Base-by-base conservation (phyloP, 2,113 vertebrate genomes). In the Corythornis vintsioides region DNA sequence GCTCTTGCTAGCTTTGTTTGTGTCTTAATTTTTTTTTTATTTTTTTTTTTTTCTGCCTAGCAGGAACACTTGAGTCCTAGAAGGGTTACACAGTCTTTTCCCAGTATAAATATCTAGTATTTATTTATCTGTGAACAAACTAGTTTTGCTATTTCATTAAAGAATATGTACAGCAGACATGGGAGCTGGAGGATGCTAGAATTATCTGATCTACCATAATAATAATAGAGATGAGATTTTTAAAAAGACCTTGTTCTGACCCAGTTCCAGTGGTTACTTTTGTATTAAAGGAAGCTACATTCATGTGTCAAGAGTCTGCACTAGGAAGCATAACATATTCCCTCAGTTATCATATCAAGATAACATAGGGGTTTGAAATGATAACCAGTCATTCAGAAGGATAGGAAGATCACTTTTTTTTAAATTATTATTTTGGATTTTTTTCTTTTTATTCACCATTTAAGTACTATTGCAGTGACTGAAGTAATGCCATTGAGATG, bases 1-100 rank as follows among this genome's bases (percentile, higher is more conserved):
- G 77, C 15, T 76, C 50, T 92, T 93, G 18, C 59, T 87, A 80
- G 84, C 65, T 96, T 91, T 87, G 92, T 28, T 52, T 66, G 33
- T 42, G 21, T 82, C 35, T 69, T 84, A 74, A 72, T 67, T 10
- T 13, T 33, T 13, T 33, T 47, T 28, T 64, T 42, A 18, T 14
- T 15, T 38, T 29, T 28, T 47, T 28, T 63, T 47, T 24, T 9
- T 5, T 6, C 38, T 74, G 31, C 60, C 7, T n/a, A 57, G 7
- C 18, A 86, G 63, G 28, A 90, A 22, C 6, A 75, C 10, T 63
- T 88, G 48, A 48, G 65, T 69, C 42, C 28, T 70, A 72, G 57
- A 86, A 75, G 13, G 24, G 29, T 67, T 89, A 71, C 24, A 33
- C 26, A n/a, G 43, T 59, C 24, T 64, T 74, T 83, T 84, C 33